Evolutionary conservation across 2,888 invertebrate genomes (phyloP).

Genomic region (Mechanitis mazaeus): DNA sequence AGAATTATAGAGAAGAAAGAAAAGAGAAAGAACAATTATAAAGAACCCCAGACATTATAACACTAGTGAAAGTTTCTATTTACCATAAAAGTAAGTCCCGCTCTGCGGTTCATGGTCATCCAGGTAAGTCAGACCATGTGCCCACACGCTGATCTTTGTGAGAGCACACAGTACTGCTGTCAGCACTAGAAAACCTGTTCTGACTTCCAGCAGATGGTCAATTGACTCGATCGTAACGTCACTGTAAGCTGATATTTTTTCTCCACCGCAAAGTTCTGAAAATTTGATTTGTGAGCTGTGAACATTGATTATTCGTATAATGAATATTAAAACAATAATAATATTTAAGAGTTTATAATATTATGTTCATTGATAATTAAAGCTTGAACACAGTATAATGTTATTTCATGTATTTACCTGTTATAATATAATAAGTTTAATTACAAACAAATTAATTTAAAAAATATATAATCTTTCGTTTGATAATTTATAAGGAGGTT

Average conservation of each 20-base stretch:
- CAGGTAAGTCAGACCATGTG: conserved; percentile 59
- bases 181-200: conserved; percentile 42
- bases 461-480: too few relatives aligned
- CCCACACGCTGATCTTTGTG: conserved; percentile 58
- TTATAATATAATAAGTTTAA: too few relatives aligned
- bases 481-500: background rate
- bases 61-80: conserved; percentile 1
- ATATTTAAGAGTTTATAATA: too few relatives aligned
- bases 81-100: conserved; percentile 64
- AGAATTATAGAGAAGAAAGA: too few relatives aligned
- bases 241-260: conserved; percentile 29
- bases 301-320: too few relatives aligned
- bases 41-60: too few relatives aligned
- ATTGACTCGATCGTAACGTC: conserved; percentile 9
- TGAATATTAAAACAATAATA: too few relatives aligned
- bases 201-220: conserved; percentile 25
- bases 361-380: too few relatives aligned
- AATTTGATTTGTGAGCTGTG: background rate
- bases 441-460: too few relatives aligned
- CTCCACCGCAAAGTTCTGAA: conserved; percentile 52
- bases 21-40: too few relatives aligned
- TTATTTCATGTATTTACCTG: too few relatives aligned
- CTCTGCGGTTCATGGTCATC: conserved; percentile 64
- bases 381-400: too few relatives aligned
- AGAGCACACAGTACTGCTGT: conserved; percentile 48